These are phyloP conservation scores for Agapornis roseicollis DNA, from an alignment of 2,113 vertebrate species.

Conservation along the genomic window DNA sequence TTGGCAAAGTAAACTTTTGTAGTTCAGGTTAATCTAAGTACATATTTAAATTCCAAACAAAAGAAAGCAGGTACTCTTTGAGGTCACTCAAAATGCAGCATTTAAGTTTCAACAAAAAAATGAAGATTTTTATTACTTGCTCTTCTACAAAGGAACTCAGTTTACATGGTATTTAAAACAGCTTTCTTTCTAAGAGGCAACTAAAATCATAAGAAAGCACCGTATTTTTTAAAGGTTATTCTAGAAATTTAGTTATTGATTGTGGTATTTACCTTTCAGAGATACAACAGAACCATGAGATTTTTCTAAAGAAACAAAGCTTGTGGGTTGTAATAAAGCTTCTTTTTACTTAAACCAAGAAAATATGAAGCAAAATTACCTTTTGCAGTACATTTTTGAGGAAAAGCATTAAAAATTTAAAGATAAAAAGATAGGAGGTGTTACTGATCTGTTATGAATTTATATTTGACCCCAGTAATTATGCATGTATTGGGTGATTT, in stretches of 20 bases:
- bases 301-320: background rate
- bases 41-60: background rate
- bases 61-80: background rate
- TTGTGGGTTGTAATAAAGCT: background rate
- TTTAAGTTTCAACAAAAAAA: background rate
- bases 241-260: background rate
- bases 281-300: background rate
- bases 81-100: background rate
- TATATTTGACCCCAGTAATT: background rate
- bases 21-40: background rate
- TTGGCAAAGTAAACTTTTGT: background rate
- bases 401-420: background rate
- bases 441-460: background rate
- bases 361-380: background rate
- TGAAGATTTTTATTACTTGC: background rate
- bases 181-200: background rate
- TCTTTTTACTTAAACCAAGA: background rate
- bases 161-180: background rate
- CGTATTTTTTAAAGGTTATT: background rate
- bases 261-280: background rate
- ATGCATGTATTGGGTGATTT: background rate
- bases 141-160: background rate
- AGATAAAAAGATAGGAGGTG: background rate
- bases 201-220: background rate
- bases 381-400: background rate